Conservation (phyloP, 2,797 vertebrate genomes). For the Tympanoctomys barrerae region DNA sequence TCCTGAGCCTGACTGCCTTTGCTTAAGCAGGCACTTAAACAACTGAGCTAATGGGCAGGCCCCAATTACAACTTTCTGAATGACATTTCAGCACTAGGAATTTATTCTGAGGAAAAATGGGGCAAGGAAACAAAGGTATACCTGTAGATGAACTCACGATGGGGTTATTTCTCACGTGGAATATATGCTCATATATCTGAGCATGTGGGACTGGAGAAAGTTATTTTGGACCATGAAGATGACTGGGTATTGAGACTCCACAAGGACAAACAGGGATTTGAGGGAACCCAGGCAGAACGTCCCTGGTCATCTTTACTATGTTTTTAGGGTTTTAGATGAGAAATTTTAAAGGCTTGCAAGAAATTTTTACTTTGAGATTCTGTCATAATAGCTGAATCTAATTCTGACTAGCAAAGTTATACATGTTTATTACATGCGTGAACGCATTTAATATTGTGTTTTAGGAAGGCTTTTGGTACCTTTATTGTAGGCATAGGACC, state of each 20-base stretch:
- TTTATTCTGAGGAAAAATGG: slow-evolving; percentile 54
- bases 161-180: slow-evolving; percentile 10
- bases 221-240: not conserved
- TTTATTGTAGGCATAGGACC: not conserved
- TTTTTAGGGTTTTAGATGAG: not conserved
- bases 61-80: not conserved
- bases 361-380: not conserved
- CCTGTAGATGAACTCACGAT: slow-evolving; percentile 13
- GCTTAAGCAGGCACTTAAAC: too few relatives aligned
- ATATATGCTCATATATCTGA: not conserved
- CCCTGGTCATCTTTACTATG: not conserved
- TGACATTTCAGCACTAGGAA: slow-evolving; percentile 8
- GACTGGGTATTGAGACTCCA: not conserved
- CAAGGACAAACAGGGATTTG: not conserved
- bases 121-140: slow-evolving; percentile 24
- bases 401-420: not conserved
- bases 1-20: too few relatives aligned
- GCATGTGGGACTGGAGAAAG: not conserved
- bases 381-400: not conserved
- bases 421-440: not conserved
- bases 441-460: slow-evolving; percentile 17
- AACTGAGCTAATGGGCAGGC: too few relatives aligned
- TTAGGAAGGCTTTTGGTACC: not conserved
- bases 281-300: not conserved
- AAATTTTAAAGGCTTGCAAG: slow-evolving; percentile 14